Evolutionary conservation across 2,797 vertebrate genomes (phyloP).

Genomic region (Eulemur albifrons): DNA sequence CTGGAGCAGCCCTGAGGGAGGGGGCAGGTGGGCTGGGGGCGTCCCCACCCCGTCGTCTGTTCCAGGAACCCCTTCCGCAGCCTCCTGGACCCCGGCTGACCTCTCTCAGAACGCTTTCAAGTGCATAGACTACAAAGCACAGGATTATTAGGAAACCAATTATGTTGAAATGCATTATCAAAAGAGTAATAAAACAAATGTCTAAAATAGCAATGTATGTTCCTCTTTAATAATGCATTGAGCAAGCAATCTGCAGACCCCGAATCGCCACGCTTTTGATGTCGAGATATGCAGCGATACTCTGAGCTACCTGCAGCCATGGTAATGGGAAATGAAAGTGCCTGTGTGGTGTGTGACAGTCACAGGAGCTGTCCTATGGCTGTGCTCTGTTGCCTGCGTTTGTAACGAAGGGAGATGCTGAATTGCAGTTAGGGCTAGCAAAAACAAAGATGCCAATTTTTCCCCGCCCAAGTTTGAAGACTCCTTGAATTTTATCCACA

Average conservation of each 20-base stretch:
- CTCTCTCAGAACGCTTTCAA: not conserved
- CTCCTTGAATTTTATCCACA: not conserved
- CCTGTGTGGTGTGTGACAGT: accelerated
- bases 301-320: accelerated
- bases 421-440: not conserved
- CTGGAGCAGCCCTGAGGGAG: accelerated
- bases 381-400: accelerated
- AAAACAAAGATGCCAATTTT: not conserved
- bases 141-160: not conserved
- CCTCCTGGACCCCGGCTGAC: accelerated
- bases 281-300: accelerated
- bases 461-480: not conserved
- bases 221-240: not conserved
- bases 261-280: too few species aligned
- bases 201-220: accelerated
- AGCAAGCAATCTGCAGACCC: not conserved
- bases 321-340: accelerated
- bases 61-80: not conserved
- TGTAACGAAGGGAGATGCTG: not conserved
- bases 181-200: not conserved
- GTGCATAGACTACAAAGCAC: too few species aligned
- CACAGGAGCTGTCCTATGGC: accelerated
- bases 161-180: not conserved
- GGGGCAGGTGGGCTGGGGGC: accelerated
- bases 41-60: accelerated